A percentile compares a stretch with the other conserved stretches of the same genome.
Evolutionary conservation across 2,888 invertebrate genomes (phyloP).

Genomic region (Ectemnius cavifrons): DNA sequence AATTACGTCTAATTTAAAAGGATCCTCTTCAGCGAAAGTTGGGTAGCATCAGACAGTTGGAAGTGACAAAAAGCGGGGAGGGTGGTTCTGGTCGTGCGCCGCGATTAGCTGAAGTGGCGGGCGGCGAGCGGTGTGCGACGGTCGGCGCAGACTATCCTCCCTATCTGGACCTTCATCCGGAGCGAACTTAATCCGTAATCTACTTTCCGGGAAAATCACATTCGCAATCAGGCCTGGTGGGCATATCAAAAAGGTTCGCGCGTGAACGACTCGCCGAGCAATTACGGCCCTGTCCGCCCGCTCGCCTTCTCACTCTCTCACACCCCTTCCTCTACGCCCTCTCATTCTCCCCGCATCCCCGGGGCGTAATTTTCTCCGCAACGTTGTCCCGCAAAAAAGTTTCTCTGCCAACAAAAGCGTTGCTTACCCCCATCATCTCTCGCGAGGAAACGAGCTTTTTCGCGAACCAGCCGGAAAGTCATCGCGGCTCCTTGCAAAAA

Average conservation of each 20-base stretch:
- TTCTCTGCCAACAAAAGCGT: slow-evolving; percentile 16
- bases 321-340: slow-evolving; percentile 13
- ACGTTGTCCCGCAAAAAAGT: slow-evolving; percentile 19
- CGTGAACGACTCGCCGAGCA: slow-evolving; percentile 70
- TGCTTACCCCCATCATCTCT: slow-evolving; percentile 8
- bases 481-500: slow-evolving; percentile 20
- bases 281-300: slow-evolving; percentile 62
- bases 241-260: slow-evolving; percentile 72
- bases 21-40: slow-evolving; percentile 7
- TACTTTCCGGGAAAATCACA: slow-evolving; percentile 71
- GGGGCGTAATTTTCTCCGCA: slow-evolving; percentile 16
- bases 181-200: slow-evolving; percentile 70
- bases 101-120: slow-evolving; percentile 16
- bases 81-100: slow-evolving; percentile 29
- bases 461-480: slow-evolving; percentile 50
- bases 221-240: slow-evolving; percentile 69
- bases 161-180: slow-evolving; percentile 38
- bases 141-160: slow-evolving; percentile 15
- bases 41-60: slow-evolving; percentile 12
- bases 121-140: background rate
- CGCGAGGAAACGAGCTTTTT: slow-evolving; percentile 13
- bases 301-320: slow-evolving; percentile 30
- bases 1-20: slow-evolving; percentile 17
- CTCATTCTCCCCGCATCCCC: slow-evolving; percentile 21
- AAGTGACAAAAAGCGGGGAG: slow-evolving; percentile 32